A percentile compares a stretch with the other conserved stretches of the same genome.
phyloP scores from a whole-genome alignment of 2,113 vertebrate species.

The Pygoscelis antarcticus region DNA sequence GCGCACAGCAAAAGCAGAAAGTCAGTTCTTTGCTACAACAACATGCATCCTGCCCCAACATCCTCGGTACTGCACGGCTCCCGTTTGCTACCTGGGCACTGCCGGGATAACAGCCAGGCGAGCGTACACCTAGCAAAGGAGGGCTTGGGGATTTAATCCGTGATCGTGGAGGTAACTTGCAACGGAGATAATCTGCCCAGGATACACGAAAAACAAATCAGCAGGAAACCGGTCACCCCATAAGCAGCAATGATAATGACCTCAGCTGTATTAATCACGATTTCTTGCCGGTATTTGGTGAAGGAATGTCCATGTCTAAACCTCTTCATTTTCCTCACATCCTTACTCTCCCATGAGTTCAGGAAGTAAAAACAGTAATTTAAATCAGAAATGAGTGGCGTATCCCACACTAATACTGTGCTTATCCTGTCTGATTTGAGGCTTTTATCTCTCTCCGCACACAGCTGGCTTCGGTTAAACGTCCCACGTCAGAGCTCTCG shows the following conservation, averaged over 20 bases:
- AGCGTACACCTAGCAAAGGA: neutral
- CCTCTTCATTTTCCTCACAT: constrained; percentile 63
- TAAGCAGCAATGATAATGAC: neutral
- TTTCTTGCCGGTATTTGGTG: constrained; percentile 53
- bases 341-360: constrained; percentile 64
- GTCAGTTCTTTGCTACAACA: neutral
- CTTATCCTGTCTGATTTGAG: constrained; percentile 81
- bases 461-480: constrained; percentile 85
- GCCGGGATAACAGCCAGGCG: neutral
- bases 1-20: rapidly evolving
- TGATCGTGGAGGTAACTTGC: neutral
- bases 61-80: neutral
- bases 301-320: constrained; percentile 64
- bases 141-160: neutral
- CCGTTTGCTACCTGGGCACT: rapidly evolving
- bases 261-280: constrained; percentile 56
- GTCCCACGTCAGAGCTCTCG: constrained; percentile 73
- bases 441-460: constrained; percentile 77
- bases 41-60: neutral
- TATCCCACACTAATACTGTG: constrained; percentile 78
- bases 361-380: constrained; percentile 68
- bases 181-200: neutral
- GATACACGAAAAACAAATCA: neutral
- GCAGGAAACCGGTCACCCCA: constrained; percentile 24
- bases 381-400: constrained; percentile 72